Evolutionary conservation across 1,140 invertebrate species (phyloP), one percentile per base, ranked within the genome.

Genomic region (Adelges cooleyi): DNA sequence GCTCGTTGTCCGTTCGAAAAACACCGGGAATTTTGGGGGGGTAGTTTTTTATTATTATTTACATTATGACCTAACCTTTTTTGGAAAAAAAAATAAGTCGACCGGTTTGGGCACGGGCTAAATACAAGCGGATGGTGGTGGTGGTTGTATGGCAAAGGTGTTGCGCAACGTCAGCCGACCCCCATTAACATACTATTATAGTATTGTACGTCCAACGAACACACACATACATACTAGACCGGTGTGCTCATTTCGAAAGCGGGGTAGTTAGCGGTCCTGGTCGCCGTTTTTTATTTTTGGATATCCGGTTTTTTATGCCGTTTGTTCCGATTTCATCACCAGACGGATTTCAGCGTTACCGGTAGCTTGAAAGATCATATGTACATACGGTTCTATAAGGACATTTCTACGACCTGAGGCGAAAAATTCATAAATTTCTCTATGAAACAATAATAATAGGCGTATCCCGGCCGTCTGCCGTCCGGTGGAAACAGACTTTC

Each of bases 101-200:
- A 33, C 27, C 56, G 17, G 27, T 42, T 62, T 48, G 42, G 46
- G 56, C 56, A 62, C 56, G 56, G 56, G 56, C 56, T 46, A 33
- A 33, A 33, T 33, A 62, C 5, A 20, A 62, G 40, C 56, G 56
- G 56, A 62, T 33, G 42, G 56, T 29, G 33, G 23, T 33, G 11
- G 29, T 33, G 29, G 29, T 11, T 5, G n/a, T n/a, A n/a, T n/a
- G 29, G 29, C 29, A 33, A 25, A 48, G 56, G 56, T 62, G 56
- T 62, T 62, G 25, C 17, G 56, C 27, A 62, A 62, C 38, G 27
- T 17, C 23, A n/a, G 25, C 56, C 56, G 56, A 62, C 56, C 56
- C 56, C 42, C 44, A 62, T 62, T 62, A 48, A 33, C 23, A 59
- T 46, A 20, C 10, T 49, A 22, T 33, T 33, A 33, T 11, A 33